Evolutionary conservation across 2,797 vertebrate species (phyloP), one percentile per base, ranked within the genome.

Genomic region (Mus caroli): DNA sequence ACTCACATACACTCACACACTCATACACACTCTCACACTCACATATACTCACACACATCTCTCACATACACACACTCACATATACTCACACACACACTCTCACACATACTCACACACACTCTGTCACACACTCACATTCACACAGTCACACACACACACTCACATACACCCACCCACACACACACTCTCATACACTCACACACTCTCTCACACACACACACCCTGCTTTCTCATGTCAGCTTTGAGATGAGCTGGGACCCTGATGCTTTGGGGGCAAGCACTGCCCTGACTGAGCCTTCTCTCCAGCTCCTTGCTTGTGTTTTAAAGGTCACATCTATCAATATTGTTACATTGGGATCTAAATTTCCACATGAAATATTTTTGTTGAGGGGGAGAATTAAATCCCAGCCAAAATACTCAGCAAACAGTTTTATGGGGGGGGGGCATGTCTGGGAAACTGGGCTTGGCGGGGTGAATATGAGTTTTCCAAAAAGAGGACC

Each of bases 401-500:
- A n/a, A 69, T 7, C 77, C 50, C 11, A 80, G 34, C 34, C 34
- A 40, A 20, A 80, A 12, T 13, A 69, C 24, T 34, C 9, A 15
- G 62, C n/a, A 64, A 87, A 76, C 1, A 75, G 86, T n/a, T 82
- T 75, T 7, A 7, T 0, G 4, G 11, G 31, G 4, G 67, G 67
- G 64, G 13, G 2, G 6, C 43, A 6, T 64, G 3, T 85, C 80
- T 19, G 67, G 80, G 54, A 46, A 91, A 60, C 50, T 91, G 93
- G 90, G 79, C 37, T 94, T 94, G 92, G 69, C 52, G 80, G 64
- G 76, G 1, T 85, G 75, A 94, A 94, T 64, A 96, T 75, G 94
- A 92, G 73, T 88, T 91, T 97, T 95, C 87, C 67, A 28, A 19
- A 96, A 76, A 76, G 52, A 86, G 9, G 13, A 10, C 0, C 0